A percentile compares a stretch with the other conserved stretches of the same genome.
phyloP scores from a whole-genome alignment of 2,797 vertebrate species.

The Calcarius lapponicus region DNA sequence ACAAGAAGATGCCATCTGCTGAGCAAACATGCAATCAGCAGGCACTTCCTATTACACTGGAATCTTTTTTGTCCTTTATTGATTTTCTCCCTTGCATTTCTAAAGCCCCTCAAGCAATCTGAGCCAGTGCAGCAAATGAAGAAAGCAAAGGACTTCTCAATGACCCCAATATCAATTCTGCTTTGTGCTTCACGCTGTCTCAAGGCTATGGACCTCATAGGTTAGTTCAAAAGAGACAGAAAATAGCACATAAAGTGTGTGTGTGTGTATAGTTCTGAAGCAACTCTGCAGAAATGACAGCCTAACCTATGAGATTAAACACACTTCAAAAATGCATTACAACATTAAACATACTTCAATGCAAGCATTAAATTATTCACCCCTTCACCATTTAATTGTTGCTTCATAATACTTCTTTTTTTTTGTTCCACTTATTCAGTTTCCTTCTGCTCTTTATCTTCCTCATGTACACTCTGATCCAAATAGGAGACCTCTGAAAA shows the following conservation, averaged over 20 bases:
- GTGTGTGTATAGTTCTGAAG: neutral
- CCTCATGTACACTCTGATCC: neutral
- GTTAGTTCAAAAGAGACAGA: slow-evolving; percentile 58
- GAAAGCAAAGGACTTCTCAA: slow-evolving; percentile 58
- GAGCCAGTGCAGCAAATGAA: slow-evolving; percentile 53
- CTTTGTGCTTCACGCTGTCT: slow-evolving; percentile 48
- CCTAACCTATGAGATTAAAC: neutral
- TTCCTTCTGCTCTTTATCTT: slow-evolving; percentile 31
- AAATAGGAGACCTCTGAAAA: slow-evolving; percentile 58
- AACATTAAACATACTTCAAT: neutral
- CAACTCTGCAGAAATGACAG: slow-evolving; percentile 42
- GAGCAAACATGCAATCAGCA: slow-evolving; percentile 76
- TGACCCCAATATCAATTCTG: slow-evolving; percentile 61
- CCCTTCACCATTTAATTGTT: slow-evolving; percentile 47
- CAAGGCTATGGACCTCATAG: slow-evolving; percentile 28
- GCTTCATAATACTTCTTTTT: slow-evolving; percentile 5
- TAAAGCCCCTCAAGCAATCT: slow-evolving; percentile 57
- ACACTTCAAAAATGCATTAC: neutral
- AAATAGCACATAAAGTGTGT: neutral
- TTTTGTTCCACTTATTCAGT: slow-evolving; percentile 39
- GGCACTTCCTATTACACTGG: slow-evolving; percentile 58
- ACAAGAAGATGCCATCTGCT: slow-evolving; percentile 79
- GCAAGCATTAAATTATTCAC: slow-evolving; percentile 54
- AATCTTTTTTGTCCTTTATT: slow-evolving; percentile 60
- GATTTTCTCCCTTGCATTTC: slow-evolving; percentile 59